phyloP scores from a whole-genome alignment of 2,888 invertebrate species.

The Nasonovia ribisnigri region DNA sequence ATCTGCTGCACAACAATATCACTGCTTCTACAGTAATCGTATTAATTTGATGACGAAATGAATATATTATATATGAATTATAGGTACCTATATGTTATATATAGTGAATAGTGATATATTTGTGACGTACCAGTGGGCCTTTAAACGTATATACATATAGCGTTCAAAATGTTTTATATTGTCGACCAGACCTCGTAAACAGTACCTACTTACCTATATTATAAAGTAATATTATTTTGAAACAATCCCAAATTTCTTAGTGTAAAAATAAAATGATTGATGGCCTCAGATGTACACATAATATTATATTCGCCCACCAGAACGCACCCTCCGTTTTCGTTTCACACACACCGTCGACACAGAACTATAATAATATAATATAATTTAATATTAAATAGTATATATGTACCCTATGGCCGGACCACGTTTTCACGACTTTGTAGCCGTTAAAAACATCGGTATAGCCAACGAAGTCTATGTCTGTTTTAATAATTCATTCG shows the following conservation, averaged over 20 bases:
- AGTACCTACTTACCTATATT: too few relatives aligned
- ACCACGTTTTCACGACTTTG: background rate
- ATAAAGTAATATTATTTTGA: background rate
- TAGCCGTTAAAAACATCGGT: background rate
- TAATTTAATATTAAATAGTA: background rate
- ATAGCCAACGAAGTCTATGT: background rate
- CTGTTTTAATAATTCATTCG: background rate
- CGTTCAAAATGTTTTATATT: background rate
- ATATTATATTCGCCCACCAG: background rate
- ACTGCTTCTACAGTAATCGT: background rate
- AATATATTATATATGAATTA: background rate
- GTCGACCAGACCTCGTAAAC: background rate
- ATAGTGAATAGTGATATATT: too few relatives aligned
- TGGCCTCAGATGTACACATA: background rate
- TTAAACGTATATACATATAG: background rate
- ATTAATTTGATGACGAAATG: background rate
- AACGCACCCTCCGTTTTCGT: background rate
- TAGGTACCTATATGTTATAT: too few relatives aligned
- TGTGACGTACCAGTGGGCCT: background rate
- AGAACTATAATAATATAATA: background rate
- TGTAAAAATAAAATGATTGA: background rate
- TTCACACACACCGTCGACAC: background rate
- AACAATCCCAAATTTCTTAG: background rate
- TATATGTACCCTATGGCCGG: background rate
- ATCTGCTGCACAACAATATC: background rate